These are phyloP conservation scores for Phacellophora camtschatica DNA, from an alignment of 30 jellyfish, hydroid and myxozoan species.

Conservation along the genomic window DNA sequence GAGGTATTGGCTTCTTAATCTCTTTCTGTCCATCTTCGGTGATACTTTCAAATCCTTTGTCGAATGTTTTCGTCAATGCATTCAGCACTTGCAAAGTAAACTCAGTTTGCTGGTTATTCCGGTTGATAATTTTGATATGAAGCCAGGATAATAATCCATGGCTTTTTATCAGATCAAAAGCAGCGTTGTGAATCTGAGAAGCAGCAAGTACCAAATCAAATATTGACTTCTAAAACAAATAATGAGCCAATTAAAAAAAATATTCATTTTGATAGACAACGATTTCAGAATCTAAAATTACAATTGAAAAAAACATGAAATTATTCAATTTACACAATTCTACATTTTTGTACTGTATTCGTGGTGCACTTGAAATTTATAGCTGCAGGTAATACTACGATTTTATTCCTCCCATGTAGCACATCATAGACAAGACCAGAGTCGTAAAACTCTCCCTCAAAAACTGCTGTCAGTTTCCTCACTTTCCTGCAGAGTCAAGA, in stretches of 20 bases:
- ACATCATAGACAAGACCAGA: too few relatives aligned
- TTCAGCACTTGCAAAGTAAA: not conserved
- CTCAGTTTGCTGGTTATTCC: not conserved
- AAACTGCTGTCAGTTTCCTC: too few relatives aligned
- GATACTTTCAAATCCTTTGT: not conserved
- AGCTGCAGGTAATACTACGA: too few relatives aligned
- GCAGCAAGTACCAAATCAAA: constrained; percentile 63
- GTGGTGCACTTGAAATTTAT: too few relatives aligned
- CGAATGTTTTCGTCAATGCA: constrained; percentile 12
- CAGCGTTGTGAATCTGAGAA: constrained; percentile 71
- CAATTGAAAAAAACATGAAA: too few relatives aligned
- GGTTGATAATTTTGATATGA: not conserved
- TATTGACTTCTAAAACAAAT: constrained; percentile 40
- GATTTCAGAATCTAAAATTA: too few relatives aligned
- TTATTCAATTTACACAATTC: too few relatives aligned
- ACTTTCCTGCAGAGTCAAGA: too few relatives aligned
- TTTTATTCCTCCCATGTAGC: too few relatives aligned
- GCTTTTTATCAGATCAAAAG: constrained; percentile 85
- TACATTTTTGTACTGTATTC: too few relatives aligned
- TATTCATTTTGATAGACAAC: too few relatives aligned
- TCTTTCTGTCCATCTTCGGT: constrained; percentile 17
- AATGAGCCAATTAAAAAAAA: not conserved
- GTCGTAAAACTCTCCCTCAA: too few relatives aligned
- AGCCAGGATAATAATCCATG: constrained; percentile 82
- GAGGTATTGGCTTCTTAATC: constrained; percentile 29